These are phyloP conservation scores for Mesopsocus fuscifrons DNA, from an alignment of 2,888 invertebrate genomes.

Conservation along the genomic window DNA sequence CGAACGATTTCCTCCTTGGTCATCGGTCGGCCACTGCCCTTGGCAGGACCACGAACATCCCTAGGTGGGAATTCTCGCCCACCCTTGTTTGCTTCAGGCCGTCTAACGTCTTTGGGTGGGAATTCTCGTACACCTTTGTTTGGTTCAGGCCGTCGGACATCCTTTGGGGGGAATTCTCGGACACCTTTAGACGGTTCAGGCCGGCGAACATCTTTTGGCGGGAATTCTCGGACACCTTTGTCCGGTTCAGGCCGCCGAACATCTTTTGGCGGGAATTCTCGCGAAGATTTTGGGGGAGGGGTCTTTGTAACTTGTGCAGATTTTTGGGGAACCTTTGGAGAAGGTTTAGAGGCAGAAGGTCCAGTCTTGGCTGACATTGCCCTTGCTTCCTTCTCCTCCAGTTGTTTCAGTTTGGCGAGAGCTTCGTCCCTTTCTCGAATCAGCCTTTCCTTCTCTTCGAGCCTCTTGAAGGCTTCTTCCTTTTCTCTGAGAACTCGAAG, in stretches of 20 bases:
- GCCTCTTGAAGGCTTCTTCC: slow-evolving; percentile 13
- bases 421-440: slow-evolving; percentile 12
- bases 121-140: neutral
- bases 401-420: slow-evolving; percentile 7
- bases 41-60: slow-evolving; percentile 12
- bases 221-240: neutral
- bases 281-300: neutral
- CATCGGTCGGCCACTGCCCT: neutral
- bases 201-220: neutral
- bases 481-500: neutral
- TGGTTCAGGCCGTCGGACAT: neutral
- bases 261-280: slow-evolving; percentile 11
- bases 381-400: slow-evolving; percentile 14
- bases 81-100: slow-evolving; percentile 6
- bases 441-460: slow-evolving; percentile 13
- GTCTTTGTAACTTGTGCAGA: neutral
- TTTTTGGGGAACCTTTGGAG: neutral
- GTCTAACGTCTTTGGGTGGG: neutral
- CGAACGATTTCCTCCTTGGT: neutral
- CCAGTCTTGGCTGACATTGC: slow-evolving; percentile 9
- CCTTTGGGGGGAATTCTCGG: slow-evolving; percentile 12
- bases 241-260: neutral
- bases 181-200: slow-evolving; percentile 8
- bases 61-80: slow-evolving; percentile 15
- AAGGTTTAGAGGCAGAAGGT: neutral